Conservation (phyloP, 2,888 invertebrate species). For the Drosophila tanythrix region DNA sequence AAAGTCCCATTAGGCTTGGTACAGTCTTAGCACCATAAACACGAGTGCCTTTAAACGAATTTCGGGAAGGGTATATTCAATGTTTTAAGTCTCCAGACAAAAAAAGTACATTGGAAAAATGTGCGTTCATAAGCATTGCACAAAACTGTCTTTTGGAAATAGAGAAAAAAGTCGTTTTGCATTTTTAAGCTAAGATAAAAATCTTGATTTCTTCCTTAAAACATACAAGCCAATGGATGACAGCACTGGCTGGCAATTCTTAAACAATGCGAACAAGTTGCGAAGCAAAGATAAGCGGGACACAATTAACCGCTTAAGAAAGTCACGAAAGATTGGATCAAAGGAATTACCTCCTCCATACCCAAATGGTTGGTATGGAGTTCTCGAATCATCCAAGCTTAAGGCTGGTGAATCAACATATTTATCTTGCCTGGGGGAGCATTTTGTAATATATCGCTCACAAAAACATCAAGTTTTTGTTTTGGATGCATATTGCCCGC, state of each 20-base stretch:
- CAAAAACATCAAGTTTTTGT: constrained; percentile 88
- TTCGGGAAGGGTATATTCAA: background rate
- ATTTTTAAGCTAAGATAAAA: background rate
- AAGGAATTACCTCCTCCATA: constrained; percentile 90
- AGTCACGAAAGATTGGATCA: constrained; percentile 87
- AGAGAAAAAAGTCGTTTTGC: background rate
- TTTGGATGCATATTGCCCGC: constrained; percentile 95
- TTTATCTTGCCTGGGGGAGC: constrained; percentile 89
- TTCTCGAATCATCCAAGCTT: constrained; percentile 89
- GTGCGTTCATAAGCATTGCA: background rate
- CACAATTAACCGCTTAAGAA: constrained; percentile 85
- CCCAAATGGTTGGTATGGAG: constrained; percentile 95
- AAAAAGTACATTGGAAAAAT: background rate
- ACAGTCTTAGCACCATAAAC: too few relatives aligned
- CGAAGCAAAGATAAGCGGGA: constrained; percentile 53
- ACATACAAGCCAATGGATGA: constrained; percentile 66
- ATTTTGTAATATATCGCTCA: constrained; percentile 90
- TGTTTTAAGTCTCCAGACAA: too few relatives aligned
- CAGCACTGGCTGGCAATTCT: constrained; percentile 52
- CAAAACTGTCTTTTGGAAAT: background rate
- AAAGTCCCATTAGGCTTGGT: too few relatives aligned
- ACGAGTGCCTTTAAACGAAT: background rate
- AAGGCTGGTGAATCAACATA: constrained; percentile 86
- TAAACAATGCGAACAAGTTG: constrained; percentile 17
- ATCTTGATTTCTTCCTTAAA: background rate